Evolutionary conservation across 2,888 invertebrate genomes (phyloP), one percentile per base, ranked within the genome.

Genomic region (Phania funesta): DNA sequence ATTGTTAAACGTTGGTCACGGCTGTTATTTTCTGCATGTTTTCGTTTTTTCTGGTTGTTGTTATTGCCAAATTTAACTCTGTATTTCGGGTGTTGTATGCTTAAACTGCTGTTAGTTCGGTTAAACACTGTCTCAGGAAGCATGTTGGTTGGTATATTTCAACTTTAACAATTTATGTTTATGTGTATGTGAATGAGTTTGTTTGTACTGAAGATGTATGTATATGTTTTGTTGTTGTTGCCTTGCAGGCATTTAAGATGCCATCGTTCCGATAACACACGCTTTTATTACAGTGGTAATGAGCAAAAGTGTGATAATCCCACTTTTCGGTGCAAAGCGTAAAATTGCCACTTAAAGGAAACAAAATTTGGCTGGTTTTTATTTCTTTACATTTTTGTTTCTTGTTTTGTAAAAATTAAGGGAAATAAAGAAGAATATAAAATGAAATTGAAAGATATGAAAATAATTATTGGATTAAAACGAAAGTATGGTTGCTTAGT

Each of bases 281-380:
- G 38, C 64, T 74, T 50, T 74, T 78, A 78, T 82, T 78, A 70
- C 78, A 71, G 64, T 70, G 78, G 74, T 82, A 82, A 82, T 82
- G 82, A 82, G 82, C 29, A 71, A 70, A 71, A 65, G 74, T 78
- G 70, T 75, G 78, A 82, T 82, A 82, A 82, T 82, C 70, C 46
- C 70, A 56, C 64, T 73, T 54, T 77, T 73, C 62, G 46, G 71
- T 73, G 38, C 74, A 35, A 44, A 58, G 70, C 58, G 58, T 78
- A 46, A 78, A 78, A 82, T 75, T 78, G 52, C 78, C 70, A 65
- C 35, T 75, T 78, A 65, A 73, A 78, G 50, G 32, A 38, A 52
- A 52, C 18, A 35, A 65, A 56, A 50, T 60, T 67, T 35, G n/a
- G 32, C 22, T 67, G 20, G 1, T 44, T 22, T 52, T 38, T 67